These are phyloP conservation scores for Petrolisthes manimaculis DNA, from an alignment of 2,888 invertebrate species.

Conservation along the genomic window DNA sequence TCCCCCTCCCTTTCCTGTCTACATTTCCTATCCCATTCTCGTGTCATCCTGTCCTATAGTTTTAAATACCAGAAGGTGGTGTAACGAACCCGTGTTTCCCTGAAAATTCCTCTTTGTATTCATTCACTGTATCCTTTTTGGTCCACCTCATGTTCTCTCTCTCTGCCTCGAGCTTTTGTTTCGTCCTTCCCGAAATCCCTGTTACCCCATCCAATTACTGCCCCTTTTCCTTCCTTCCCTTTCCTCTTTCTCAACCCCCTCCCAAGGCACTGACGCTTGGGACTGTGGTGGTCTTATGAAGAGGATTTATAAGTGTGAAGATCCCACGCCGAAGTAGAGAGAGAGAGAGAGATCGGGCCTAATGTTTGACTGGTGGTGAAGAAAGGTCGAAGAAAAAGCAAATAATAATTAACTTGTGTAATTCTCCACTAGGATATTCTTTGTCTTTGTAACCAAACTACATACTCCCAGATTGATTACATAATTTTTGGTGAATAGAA, in stretches of 20 bases:
- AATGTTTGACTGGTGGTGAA: no score
- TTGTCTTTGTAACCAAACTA: no score
- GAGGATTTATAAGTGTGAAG: conserved; percentile 8
- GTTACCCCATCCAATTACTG: not conserved
- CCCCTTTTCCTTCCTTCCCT: not conserved
- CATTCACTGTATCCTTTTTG: no score
- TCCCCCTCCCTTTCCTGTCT: conserved; percentile 6
- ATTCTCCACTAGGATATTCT: no score
- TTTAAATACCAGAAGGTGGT: not conserved
- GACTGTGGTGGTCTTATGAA: not conserved
- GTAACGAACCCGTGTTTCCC: no score
- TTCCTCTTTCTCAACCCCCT: not conserved
- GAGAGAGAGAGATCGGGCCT: no score
- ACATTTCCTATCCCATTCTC: not conserved
- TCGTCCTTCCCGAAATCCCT: not conserved
- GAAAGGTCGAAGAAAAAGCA: no score
- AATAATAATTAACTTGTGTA: no score
- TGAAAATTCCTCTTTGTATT: no score
- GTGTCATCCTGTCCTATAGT: not conserved
- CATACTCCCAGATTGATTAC: no score
- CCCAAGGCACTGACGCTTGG: not conserved
- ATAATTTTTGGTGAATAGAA: no score
- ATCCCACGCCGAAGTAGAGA: not conserved
- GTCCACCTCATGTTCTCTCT: not conserved
- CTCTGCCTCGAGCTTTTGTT: not conserved